Conservation (phyloP, 2,797 vertebrate genomes). For the Erethizon dorsatum region DNA sequence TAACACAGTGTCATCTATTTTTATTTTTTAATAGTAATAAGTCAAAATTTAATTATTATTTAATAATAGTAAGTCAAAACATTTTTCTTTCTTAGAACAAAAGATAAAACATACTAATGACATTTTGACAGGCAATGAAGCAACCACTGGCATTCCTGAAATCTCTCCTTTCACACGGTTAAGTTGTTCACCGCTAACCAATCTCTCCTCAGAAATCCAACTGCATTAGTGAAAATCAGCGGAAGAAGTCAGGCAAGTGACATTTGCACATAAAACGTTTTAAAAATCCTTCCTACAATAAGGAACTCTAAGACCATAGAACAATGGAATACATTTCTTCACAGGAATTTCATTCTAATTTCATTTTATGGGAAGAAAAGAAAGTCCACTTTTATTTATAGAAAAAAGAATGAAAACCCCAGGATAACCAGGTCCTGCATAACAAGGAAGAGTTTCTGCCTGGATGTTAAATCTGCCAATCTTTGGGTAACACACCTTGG, state of each 20-base stretch:
- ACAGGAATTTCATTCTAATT: background rate
- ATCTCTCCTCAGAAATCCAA: constrained; percentile 22
- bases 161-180: constrained; percentile 41
- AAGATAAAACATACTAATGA: constrained; percentile 44
- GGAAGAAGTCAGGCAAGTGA: constrained; percentile 51
- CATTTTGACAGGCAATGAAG: constrained; percentile 4
- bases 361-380: constrained; percentile 35
- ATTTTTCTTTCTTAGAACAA: constrained; percentile 27
- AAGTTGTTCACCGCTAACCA: constrained; percentile 53
- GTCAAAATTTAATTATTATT: no score
- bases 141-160: background rate
- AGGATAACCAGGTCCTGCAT: background rate
- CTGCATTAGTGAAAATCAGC: constrained; percentile 31
- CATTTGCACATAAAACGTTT: constrained; percentile 63
- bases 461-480: constrained; percentile 9
- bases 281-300: constrained; percentile 52
- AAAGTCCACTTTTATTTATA: background rate
- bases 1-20: background rate
- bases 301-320: constrained; percentile 26
- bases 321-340: background rate
- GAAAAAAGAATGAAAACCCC: background rate
- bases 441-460: background rate
- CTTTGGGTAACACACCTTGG: background rate
- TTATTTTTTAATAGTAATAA: constrained; percentile 41
- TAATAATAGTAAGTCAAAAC: no score